Evolutionary conservation across 35 echinoderm and acorn worm species (phyloP).

Genomic region (Chiridota heheva): DNA sequence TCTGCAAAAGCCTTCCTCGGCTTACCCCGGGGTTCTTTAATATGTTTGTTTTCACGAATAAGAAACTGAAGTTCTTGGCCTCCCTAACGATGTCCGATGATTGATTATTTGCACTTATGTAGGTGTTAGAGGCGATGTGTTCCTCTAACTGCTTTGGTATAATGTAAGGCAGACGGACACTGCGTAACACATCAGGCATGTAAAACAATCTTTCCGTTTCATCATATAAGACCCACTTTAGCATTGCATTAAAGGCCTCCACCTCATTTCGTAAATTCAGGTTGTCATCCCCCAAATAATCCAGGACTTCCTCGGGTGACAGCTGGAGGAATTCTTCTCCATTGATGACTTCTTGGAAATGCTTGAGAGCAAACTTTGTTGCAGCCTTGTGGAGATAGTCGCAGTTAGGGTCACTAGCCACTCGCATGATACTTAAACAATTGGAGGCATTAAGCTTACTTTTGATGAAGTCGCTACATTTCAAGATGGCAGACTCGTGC

Average conservation of each 20-base stretch:
- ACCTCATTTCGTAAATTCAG: conserved; percentile 78
- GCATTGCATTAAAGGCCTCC: conserved; percentile 81
- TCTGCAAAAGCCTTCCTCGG: conserved; percentile 81
- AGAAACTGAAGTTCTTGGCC: conserved; percentile 68
- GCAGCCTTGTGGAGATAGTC: conserved; percentile 79
- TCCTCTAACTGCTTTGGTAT: conserved; percentile 63
- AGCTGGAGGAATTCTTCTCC: conserved; percentile 73
- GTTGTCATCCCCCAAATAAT: conserved; percentile 90
- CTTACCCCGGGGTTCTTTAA: conserved; percentile 60
- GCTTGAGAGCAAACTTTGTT: conserved; percentile 88
- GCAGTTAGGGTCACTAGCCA: conserved; percentile 73
- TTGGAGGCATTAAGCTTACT: conserved; percentile 75
- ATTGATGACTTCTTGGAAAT: conserved; percentile 86
- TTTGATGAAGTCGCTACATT: conserved; percentile 94
- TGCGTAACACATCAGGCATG: conserved; percentile 55
- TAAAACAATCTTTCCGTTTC: conserved; percentile 44
- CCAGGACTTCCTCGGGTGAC: conserved; percentile 64
- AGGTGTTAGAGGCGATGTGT: conserved; percentile 46
- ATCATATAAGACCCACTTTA: conserved; percentile 88
- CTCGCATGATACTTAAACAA: conserved; percentile 76
- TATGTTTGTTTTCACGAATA: conserved; percentile 79
- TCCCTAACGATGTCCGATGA: conserved; percentile 74
- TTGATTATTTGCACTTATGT: conserved; percentile 59
- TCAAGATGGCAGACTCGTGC: conserved; percentile 81
- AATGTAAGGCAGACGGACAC: conserved; percentile 75